Base-by-base conservation (phyloP, 2,797 vertebrate species). In the Eleutherodactylus coqui region DNA sequence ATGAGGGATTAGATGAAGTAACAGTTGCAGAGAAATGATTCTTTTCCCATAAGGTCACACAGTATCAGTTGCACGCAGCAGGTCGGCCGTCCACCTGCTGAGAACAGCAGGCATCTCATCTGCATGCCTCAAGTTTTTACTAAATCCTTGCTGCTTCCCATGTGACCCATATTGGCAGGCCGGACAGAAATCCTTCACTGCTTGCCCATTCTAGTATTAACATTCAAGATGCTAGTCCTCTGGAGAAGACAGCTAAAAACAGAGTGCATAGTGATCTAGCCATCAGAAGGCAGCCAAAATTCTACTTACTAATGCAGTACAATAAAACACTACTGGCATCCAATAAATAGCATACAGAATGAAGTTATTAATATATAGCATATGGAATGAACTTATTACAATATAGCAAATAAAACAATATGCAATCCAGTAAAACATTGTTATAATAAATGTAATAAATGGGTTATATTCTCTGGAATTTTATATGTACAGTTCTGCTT, bases 11-110 rank as follows among this genome's bases (percentile, higher is more conserved):
- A 62, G 73, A 60, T 51, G 43, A 43, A 41, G 55, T 34, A 75
- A 84, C 82, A 80, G 76, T 81, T 87, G 82, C 76, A 76, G 43
- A 67, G 55, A 67, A 81, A 75, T 47, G 43, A 62, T 80, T 84
- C 75, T 79, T 87, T 87, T 87, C 76, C 86, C 86, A 75, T 87
- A 87, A 84, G 82, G 82, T 87, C 86, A 87, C 29, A 75, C 10
- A 73, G 77, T 87, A 69, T 87, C 77, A 87, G 82, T 78, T 84
- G 82, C 83, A 34, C 32, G 45, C 86, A 79, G 77, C 76, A 69
- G 86, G 82, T 87, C 82, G 55, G 76, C 51, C 67, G 75, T 87
- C 67, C 77, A 84, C 86, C 86, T 87, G 86, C 86, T 84, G 82
- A 55, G 86, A 87, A 84, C 86, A 87, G 86, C 82, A 76, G 81